These are phyloP conservation scores for Gryllus bimaculatus DNA, from an alignment of 1,140 invertebrate species.

Conservation along the genomic window DNA sequence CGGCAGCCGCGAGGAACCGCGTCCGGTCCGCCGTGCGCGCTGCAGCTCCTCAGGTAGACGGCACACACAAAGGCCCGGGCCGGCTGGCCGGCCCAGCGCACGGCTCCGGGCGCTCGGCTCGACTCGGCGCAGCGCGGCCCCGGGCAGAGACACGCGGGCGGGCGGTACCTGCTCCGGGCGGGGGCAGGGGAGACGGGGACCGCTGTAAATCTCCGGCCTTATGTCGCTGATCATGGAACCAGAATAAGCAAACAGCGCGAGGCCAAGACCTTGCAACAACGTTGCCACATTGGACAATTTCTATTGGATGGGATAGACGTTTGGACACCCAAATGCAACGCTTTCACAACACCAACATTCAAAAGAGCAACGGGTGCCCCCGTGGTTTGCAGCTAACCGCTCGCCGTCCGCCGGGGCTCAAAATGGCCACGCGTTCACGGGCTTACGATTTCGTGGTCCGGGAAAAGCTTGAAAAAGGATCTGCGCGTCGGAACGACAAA, in stretches of 20 bases:
- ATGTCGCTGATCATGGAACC: constrained; percentile 12
- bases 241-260: constrained; percentile 20
- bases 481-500: neutral
- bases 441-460: neutral
- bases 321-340: neutral
- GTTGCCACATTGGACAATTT: constrained; percentile 10
- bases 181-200: no score
- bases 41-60: no score
- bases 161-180: neutral
- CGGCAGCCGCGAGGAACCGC: no score
- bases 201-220: constrained; percentile 16
- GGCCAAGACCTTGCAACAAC: neutral
- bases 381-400: neutral
- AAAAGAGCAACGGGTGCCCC: neutral
- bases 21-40: no score
- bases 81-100: no score
- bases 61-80: no score
- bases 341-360: neutral
- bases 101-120: no score
- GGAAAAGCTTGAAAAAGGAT: neutral
- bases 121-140: no score
- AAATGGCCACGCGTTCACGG: no score
- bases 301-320: neutral
- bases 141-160: no score
- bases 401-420: no score